Evolutionary conservation across 2,113 vertebrate genomes (phyloP).

Genomic region (Scopus umbretta): DNA sequence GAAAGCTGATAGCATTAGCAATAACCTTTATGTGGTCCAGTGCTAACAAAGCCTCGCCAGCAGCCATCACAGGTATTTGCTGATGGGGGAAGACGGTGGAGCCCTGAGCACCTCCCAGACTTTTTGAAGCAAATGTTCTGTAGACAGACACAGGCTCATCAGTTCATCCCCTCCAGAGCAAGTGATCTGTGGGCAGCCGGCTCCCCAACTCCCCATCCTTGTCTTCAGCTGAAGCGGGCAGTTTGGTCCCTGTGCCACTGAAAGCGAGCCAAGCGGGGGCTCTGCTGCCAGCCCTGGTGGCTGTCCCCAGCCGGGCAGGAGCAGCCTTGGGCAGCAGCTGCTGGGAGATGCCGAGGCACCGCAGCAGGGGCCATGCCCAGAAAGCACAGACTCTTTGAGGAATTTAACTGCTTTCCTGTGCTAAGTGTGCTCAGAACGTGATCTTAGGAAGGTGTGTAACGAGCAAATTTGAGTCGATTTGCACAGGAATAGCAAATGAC

Average conservation of each 20-base stretch:
- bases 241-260: accelerated
- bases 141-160: neutral
- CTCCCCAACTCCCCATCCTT: neutral
- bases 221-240: neutral
- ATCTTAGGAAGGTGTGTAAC: neutral
- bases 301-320: accelerated
- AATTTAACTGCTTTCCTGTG: neutral
- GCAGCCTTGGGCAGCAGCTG: neutral
- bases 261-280: accelerated
- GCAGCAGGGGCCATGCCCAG: neutral
- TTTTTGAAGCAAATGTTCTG: neutral
- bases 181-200: accelerated
- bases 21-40: neutral
- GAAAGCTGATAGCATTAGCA: neutral
- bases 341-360: accelerated
- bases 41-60: neutral
- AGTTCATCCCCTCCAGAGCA: neutral
- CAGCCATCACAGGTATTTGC: neutral
- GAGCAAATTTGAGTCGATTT: neutral
- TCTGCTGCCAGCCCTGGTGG: neutral
- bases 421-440: neutral
- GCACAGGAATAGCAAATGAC: neutral
- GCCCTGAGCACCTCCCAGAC: neutral
- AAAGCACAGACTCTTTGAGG: neutral
- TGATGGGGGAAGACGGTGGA: neutral